Evolutionary conservation across 2,797 vertebrate genomes (phyloP), one percentile per base, ranked within the genome.

Genomic region (Macropus fuliginosus): DNA sequence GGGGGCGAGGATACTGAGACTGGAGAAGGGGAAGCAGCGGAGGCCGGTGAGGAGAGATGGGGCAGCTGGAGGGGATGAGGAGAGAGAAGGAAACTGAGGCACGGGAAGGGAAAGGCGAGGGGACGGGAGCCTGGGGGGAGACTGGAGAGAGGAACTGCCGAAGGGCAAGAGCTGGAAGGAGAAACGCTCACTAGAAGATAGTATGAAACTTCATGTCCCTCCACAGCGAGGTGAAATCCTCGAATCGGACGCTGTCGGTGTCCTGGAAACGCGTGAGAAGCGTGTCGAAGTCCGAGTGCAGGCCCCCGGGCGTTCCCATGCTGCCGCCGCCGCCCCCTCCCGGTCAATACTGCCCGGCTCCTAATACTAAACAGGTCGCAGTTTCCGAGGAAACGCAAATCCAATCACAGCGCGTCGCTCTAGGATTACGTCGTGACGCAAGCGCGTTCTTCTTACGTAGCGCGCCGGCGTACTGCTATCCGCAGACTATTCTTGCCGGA

Each of bases 161-260:
- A 40, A 18, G 34, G 29, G 34, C 34, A 74, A 14, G 62, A 74
- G 34, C 0, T 2, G 66, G 66, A 24, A 10, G 55, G 3, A 91
- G 54, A 46, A 46, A 52, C 52, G 98, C 99, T 97, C 98, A 99
- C 99, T 99, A 98, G 97, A 99, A 99, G 46, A 99, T 98, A 57
- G 99, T 98, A 3, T 98, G 98, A 95, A 99, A 99, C 56, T 99
- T 99, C 98, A 99, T 99, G 57, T 99, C 99, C 97, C 98, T 99
- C 99, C 99, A 99, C 56, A 99, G 98, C n/a, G 97, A 96, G 1
- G 98, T 97, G 98, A 99, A 99, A 10, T 98, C 96, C 98, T 99
- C 99, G 97, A 99, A 99, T 12, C 99, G 99, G 93, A 99, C 99
- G 0, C 99, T 99, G 0, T 99, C 98, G 0, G 98, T 99, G 59